phyloP scores from a whole-genome alignment of 2,888 invertebrate genomes.

The Argyresthia goedartella region DNA sequence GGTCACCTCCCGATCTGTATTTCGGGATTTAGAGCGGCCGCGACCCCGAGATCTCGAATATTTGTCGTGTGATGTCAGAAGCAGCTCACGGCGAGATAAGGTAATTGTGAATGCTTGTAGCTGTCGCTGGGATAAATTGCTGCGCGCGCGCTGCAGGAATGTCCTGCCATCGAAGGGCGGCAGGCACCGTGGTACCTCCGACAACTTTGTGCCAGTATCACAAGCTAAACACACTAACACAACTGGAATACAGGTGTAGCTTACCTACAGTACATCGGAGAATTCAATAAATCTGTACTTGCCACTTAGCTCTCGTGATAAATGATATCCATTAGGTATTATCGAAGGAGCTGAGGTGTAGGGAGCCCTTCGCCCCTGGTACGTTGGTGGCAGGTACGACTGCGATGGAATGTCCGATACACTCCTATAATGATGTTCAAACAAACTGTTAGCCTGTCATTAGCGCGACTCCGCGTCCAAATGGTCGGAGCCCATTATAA shows the following conservation, averaged over 20 bases:
- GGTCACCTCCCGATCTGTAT: slow-evolving; percentile 10
- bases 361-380: background rate
- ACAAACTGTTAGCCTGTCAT: slow-evolving; percentile 69
- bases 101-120: slow-evolving; percentile 64
- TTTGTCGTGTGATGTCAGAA: slow-evolving; percentile 59
- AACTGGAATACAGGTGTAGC: too few relatives aligned
- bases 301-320: too few relatives aligned
- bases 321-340: background rate
- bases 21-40: slow-evolving; percentile 8
- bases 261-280: too few relatives aligned
- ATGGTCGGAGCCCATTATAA: slow-evolving; percentile 67
- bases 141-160: slow-evolving; percentile 16
- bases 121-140: slow-evolving; percentile 54
- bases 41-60: slow-evolving; percentile 37
- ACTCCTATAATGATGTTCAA: slow-evolving; percentile 69
- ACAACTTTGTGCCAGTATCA: too few relatives aligned
- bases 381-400: slow-evolving; percentile 30
- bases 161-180: slow-evolving; percentile 12
- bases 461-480: slow-evolving; percentile 59
- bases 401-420: slow-evolving; percentile 65
- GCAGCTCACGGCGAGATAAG: slow-evolving; percentile 45
- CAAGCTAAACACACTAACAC: too few relatives aligned
- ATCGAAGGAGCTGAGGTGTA: background rate
- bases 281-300: too few relatives aligned
- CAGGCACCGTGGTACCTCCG: slow-evolving; percentile 6